phyloP scores from a whole-genome alignment of 92 coral and sea anemone genomes.

The Paragorgia papillata region DNA sequence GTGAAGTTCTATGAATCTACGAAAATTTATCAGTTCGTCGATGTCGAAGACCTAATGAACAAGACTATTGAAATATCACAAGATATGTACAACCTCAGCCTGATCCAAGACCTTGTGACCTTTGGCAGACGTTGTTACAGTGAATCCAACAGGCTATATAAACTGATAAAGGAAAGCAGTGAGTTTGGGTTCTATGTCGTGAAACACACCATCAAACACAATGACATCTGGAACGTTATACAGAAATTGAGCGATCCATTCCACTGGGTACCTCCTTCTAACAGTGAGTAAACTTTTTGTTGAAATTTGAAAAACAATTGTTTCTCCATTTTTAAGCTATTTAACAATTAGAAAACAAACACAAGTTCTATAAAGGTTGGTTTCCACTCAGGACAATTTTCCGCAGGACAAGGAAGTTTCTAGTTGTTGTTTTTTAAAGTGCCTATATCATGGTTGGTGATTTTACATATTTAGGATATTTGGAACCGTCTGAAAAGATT shows the following conservation, averaged over 20 bases:
- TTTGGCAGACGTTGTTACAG: slow-evolving; percentile 60
- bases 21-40: slow-evolving; percentile 53
- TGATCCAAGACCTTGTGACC: slow-evolving; percentile 54
- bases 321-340: no score
- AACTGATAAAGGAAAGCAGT: slow-evolving; percentile 35
- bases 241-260: slow-evolving; percentile 67
- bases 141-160: slow-evolving; percentile 63
- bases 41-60: slow-evolving; percentile 57
- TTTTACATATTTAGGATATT: no score
- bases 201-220: slow-evolving; percentile 67
- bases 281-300: slow-evolving; percentile 69
- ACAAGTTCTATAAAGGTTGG: no score
- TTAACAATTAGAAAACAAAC: no score
- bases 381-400: no score
- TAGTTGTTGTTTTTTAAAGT: no score
- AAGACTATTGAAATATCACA: slow-evolving; percentile 57
- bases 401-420: no score
- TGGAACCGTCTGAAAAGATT: no score
- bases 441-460: no score
- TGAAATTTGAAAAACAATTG: not conserved
- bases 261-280: slow-evolving; percentile 94
- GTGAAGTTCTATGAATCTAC: slow-evolving; percentile 53
- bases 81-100: slow-evolving; percentile 55
- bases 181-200: slow-evolving; percentile 62
- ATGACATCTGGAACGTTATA: slow-evolving; percentile 61